Conservation (phyloP, 2,797 vertebrate genomes). For the Rhynchonycteris naso region DNA sequence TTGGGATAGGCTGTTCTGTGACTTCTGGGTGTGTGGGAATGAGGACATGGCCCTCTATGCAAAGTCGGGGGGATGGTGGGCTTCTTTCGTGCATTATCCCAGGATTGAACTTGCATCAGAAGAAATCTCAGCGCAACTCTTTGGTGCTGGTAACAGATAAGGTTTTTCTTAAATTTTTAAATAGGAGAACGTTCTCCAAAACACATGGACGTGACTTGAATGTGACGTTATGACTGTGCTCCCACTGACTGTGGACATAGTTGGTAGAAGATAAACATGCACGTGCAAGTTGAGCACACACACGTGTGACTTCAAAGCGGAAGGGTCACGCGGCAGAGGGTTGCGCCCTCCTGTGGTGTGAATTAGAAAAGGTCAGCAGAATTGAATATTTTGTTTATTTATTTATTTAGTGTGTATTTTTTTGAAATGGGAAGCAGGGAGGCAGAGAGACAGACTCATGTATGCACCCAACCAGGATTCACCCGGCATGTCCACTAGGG, state of each 20-base stretch:
- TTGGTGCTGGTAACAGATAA: background rate
- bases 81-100: background rate
- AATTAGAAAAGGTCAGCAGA: slow-evolving; percentile 9
- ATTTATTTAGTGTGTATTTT: too few species aligned
- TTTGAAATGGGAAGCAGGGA: too few species aligned
- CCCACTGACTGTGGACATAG: background rate
- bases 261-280: background rate
- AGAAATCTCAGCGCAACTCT: background rate
- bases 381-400: slow-evolving; percentile 12
- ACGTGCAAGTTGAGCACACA: background rate
- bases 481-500: too few species aligned
- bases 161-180: slow-evolving; percentile 28
- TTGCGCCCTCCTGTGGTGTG: background rate
- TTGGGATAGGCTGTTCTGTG: background rate
- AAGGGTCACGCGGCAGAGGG: background rate
- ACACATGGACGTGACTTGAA: background rate
- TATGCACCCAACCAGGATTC: too few species aligned
- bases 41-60: background rate
- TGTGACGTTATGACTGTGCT: background rate
- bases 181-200: background rate
- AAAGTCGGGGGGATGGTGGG: background rate
- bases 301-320: background rate
- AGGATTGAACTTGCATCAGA: background rate
- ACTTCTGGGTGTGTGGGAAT: background rate
- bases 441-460: too few species aligned